Base-by-base conservation (phyloP, 2,113 vertebrate species). In the Pseudois nayaur region DNA sequence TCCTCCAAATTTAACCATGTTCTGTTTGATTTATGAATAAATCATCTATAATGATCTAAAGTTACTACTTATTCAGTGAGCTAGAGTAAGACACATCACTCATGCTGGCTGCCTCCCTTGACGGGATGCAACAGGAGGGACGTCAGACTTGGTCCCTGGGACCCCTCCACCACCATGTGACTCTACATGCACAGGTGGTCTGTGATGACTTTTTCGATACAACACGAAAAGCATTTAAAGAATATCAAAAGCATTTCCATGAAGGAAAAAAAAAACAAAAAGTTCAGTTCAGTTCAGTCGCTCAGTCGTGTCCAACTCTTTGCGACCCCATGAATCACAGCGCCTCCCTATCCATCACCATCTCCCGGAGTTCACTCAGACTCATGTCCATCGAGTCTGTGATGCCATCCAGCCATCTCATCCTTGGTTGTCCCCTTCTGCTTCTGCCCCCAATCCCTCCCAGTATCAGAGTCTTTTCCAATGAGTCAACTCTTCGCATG, bases 131-230 rank as follows among this genome's bases (percentile, higher is more conserved):
- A 43, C 1, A 71, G 45, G 23, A 85, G 19, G 59, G 6, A 82
- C 0, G 4, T 10, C n/a, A 0, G 36, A 19, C 40, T 59, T 5
- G 8, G 13, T 50, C 5, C 48, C n/a, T 15, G 6, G 23, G 8
- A 29, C 40, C 48, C 85, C 48, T 0, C n/a, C 10, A 19, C 10
- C 29, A 21, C 36, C n/a, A 74, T 5, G 6, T 0, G 4, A 79
- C 52, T n/a, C 29, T 29, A 40, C 4, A 59, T 11, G 15, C 13
- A 3, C 0, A 8, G 43, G 55, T 3, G 29, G 76, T 31, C 40
- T 79, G 76, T 40, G 23, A 87, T 16, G 33, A 87, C 33, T 40
- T 92, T 67, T 57, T 87, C 25, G 19, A 43, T 92, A 48, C 4
- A 27, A 82, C 17, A 87, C 10, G 11, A 50, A 82, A 92, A 67